Base-by-base conservation (phyloP, 2,797 vertebrate genomes). In the Neosalanx taihuensis region DNA sequence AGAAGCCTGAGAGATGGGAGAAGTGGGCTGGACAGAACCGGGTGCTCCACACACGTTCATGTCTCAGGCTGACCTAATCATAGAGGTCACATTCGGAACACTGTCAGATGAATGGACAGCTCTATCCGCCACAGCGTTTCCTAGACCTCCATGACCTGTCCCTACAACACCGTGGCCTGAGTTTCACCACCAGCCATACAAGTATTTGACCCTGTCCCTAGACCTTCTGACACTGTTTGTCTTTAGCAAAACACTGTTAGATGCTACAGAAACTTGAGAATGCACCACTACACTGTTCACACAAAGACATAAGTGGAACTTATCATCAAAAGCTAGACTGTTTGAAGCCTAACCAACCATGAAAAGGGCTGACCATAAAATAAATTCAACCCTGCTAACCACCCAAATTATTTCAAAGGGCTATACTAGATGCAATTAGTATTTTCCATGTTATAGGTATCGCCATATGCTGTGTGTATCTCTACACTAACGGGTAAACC, bases 191-290 rank as follows among this genome's bases (percentile, higher is more conserved):
- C 61, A 63, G 67, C 59, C 61, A 20, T 58, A 29, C 7, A 70
- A 76, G 65, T 26, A 63, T 80, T 15, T 81, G 73, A 81, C 77
- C 67, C 70, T 63, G 69, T 31, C 61, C n/a, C 67, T 63, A 70
- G 75, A 80, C 72, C 72, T 26, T 35, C 68, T 70, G 71, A 9
- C 35, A 56, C 58, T 2, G 51, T 71, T 26, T 66, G 33, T 29
- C 70, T 65, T 77, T 65, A 63, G 69, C 73, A 82, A 57, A 76
- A 76, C 71, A 79, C 72, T 79, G 76, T 26, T 66, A 80, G 63
- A 82, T 80, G 74, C 79, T 74, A 66, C 80, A 81, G 75, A 72
- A 77, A 68, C 64, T 30, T 65, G 70, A 80, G 69, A 78, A 76
- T 81, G 63, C 26, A 37, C 61, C 2, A 30, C 9, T 56, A 74